Conservation (phyloP, 2,888 invertebrate species). For the Ashinkailepas kermadecensis region DNA sequence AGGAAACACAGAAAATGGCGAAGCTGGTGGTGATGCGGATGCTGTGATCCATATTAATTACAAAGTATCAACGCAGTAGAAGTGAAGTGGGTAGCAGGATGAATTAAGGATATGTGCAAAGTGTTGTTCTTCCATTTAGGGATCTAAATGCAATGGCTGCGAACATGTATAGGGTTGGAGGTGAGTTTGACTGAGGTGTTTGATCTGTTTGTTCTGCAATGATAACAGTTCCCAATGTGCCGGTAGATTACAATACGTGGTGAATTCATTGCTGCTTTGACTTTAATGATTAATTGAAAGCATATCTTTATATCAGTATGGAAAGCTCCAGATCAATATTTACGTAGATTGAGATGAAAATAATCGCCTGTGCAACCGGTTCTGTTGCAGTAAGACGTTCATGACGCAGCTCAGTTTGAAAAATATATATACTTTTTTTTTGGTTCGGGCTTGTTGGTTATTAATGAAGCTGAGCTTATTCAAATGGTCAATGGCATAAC, state of each 20-base stretch:
- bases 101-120: slow-evolving; percentile 20
- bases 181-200: slow-evolving; percentile 22
- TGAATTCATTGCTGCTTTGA: neutral
- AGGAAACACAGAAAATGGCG: slow-evolving; percentile 23
- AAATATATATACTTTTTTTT: no score
- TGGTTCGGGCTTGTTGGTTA: no score
- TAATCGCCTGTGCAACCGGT: neutral
- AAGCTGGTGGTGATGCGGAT: slow-evolving; percentile 19
- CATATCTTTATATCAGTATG: no score
- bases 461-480: no score
- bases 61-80: neutral
- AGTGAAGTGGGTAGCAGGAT: neutral
- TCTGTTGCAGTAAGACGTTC: neutral
- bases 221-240: neutral
- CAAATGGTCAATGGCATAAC: no score
- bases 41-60: slow-evolving; percentile 22
- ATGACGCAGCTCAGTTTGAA: neutral
- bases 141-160: slow-evolving; percentile 28
- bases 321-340: neutral
- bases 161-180: slow-evolving; percentile 31
- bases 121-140: slow-evolving; percentile 23
- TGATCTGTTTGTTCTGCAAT: neutral
- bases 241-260: neutral
- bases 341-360: neutral
- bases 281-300: no score